phyloP scores from a whole-genome alignment of 2,888 invertebrate species.

The Athalia circularis region DNA sequence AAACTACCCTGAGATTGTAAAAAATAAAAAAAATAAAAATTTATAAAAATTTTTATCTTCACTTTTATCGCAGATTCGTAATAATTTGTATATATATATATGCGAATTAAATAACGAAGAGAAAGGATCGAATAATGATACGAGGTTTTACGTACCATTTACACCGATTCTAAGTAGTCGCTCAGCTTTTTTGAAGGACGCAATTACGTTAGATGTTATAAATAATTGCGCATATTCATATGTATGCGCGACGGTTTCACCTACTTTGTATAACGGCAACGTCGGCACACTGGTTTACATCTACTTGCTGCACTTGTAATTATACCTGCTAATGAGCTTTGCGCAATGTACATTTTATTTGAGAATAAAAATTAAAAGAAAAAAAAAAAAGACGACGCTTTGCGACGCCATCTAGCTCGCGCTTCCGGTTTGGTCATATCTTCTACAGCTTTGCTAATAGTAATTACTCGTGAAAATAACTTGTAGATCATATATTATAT shows the following conservation, averaged over 20 bases:
- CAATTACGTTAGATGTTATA: not conserved
- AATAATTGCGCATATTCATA: constrained; percentile 6
- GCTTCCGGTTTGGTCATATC: too few relatives aligned
- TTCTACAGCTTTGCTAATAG: too few relatives aligned
- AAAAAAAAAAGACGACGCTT: not conserved
- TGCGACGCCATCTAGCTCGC: not conserved
- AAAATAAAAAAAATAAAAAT: too few relatives aligned
- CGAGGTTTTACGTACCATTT: not conserved
- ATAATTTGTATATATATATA: too few relatives aligned
- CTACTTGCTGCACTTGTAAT: constrained; percentile 9
- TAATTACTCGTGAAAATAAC: too few relatives aligned
- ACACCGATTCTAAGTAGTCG: not conserved
- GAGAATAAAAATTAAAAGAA: not conserved
- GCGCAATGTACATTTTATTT: not conserved
- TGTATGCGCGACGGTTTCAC: constrained; percentile 16
- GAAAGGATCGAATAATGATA: not conserved
- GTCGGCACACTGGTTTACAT: constrained; percentile 10
- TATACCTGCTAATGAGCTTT: constrained; percentile 21
- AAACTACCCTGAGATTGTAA: too few relatives aligned
- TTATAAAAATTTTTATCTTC: too few relatives aligned
- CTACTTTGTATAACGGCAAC: constrained; percentile 16
- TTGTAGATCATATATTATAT: too few relatives aligned
- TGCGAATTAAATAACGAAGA: not conserved
- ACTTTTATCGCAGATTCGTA: too few relatives aligned
- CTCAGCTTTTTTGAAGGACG: constrained; percentile 27